phyloP scores from a whole-genome alignment of 2,113 vertebrate species.

The Platysteira castanea region DNA sequence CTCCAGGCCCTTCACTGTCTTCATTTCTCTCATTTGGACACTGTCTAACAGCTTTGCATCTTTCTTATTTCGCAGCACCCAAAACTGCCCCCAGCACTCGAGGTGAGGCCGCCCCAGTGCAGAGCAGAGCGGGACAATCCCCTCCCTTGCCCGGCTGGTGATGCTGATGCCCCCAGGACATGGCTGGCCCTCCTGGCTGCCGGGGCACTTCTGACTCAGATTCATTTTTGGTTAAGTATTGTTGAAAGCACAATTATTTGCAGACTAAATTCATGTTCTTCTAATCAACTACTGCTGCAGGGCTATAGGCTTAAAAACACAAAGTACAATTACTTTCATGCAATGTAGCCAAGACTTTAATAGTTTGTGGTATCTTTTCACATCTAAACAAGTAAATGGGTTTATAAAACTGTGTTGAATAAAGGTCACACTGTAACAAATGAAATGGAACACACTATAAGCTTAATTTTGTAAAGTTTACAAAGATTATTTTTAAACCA shows the following conservation, averaged over 20 bases:
- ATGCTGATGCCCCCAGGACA: not conserved
- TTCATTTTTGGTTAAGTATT: constrained; percentile 63
- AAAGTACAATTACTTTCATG: constrained; percentile 41
- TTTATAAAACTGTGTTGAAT: constrained; percentile 62
- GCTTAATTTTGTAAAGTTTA: constrained; percentile 43
- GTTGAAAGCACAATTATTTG: constrained; percentile 58
- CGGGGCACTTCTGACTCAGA: not conserved
- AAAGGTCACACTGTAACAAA: constrained; percentile 59
- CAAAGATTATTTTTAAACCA: constrained; percentile 34
- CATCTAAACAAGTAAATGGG: constrained; percentile 57
- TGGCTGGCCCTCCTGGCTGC: accelerated
- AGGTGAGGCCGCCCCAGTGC: accelerated
- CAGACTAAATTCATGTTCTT: constrained; percentile 52
- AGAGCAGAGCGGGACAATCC: not conserved
- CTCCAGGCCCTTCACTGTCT: not conserved
- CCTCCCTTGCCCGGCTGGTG: accelerated
- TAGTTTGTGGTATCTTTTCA: constrained; percentile 57
- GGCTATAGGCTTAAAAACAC: constrained; percentile 51
- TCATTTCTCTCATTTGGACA: not conserved
- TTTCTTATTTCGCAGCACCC: not conserved
- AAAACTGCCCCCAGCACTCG: accelerated
- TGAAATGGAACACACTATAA: not conserved
- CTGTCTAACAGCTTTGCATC: not conserved
- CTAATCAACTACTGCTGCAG: constrained; percentile 57
- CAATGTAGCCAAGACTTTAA: constrained; percentile 29